Conservation (phyloP, 2,797 vertebrate species). For the Mus minutoides region DNA sequence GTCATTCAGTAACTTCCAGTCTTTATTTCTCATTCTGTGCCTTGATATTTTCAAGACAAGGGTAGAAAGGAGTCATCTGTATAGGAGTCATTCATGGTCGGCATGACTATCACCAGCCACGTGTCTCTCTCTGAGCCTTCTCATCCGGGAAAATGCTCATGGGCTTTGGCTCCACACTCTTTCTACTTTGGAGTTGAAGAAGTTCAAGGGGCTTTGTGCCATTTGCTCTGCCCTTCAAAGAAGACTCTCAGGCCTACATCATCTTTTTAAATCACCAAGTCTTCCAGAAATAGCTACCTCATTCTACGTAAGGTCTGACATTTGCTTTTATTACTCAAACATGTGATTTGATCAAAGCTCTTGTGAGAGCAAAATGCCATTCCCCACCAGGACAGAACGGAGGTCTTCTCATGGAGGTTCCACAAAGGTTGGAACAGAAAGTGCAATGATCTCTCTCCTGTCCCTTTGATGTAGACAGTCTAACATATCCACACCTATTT, state of each 20-base stretch:
- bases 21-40: background rate
- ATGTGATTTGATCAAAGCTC: constrained; percentile 60
- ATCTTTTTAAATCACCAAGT: constrained; percentile 64
- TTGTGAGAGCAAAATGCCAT: constrained; percentile 26
- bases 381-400: background rate
- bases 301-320: constrained; percentile 48
- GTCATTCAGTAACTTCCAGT: background rate
- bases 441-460: accelerated
- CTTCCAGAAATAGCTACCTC: constrained; percentile 56
- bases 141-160: constrained; percentile 8
- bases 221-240: constrained; percentile 76
- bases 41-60: background rate
- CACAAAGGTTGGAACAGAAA: accelerated
- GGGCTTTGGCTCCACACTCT: background rate
- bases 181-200: constrained; percentile 52
- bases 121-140: background rate
- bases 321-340: constrained; percentile 37
- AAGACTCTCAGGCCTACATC: constrained; percentile 65
- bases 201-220: constrained; percentile 60
- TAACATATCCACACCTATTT: accelerated
- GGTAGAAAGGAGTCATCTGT: accelerated
- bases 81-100: background rate
- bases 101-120: background rate
- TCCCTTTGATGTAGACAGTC: background rate
- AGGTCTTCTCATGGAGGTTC: background rate